Conservation (phyloP, 2,113 vertebrate species). For the Mormyrus lacerda region DNA sequence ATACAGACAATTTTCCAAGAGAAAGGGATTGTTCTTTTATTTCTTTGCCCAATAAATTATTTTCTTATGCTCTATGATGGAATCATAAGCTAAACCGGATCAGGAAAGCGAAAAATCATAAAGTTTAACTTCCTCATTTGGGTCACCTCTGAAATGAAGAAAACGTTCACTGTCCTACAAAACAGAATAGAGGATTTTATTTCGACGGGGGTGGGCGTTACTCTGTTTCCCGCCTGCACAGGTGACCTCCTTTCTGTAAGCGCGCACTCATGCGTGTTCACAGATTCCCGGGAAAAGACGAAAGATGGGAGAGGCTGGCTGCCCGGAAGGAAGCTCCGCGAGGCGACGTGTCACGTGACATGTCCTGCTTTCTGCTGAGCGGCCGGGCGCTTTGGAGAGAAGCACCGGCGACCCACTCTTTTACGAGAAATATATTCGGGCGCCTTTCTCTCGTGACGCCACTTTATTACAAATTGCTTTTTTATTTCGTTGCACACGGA, state of each 20-base stretch:
- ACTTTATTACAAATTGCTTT: background rate
- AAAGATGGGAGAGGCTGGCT: background rate
- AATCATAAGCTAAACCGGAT: background rate
- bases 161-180: background rate
- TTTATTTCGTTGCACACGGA: background rate
- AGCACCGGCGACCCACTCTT: background rate
- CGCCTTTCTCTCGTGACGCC: background rate
- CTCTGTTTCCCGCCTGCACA: background rate
- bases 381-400: background rate
- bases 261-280: background rate
- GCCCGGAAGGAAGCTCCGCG: background rate
- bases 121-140: background rate
- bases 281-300: background rate
- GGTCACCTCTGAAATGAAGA: background rate
- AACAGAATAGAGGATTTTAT: background rate
- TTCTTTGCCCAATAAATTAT: background rate
- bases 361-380: background rate
- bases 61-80: background rate
- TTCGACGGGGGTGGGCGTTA: background rate
- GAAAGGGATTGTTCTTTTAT: background rate
- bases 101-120: background rate
- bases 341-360: background rate
- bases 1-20: background rate
- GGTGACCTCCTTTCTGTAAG: slow-evolving; percentile 1
- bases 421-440: background rate